Base-by-base conservation (phyloP, 2,888 invertebrate genomes). In the Limulus polyphemus region DNA sequence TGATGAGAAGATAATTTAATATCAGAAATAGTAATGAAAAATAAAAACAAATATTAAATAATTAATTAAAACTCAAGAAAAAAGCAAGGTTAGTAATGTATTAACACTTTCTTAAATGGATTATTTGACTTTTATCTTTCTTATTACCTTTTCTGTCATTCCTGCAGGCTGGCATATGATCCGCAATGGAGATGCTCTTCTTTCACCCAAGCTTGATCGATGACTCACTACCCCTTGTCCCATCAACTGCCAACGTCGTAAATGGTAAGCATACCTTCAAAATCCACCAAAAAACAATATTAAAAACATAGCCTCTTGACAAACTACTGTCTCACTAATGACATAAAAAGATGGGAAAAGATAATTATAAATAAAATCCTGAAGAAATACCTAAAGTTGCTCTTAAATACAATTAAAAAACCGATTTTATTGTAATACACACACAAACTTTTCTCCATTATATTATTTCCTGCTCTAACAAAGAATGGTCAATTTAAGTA, bases 141-240 rank as follows among this genome's bases (percentile, higher is more conserved):
- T 17, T 49, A 12, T 47, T 65, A 76, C 76, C 73, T 92, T 86
- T 67, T 92, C 90, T 0, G 89, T 85, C 51, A 90, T 83, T 16
- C 90, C 91, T 3, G 90, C 92, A 47, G 91, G 91, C 76, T 93
- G 93, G 58, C 93, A 83, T 16, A 88, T 83, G 54, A 94, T 83
- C 51, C 89, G 81, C 65, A 94, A 79, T 4, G 84, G 83, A 56
- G 83, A 81, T 14, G 85, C 84, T 61, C 80, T 78, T 47, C 82
- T 82, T 69, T 81, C 78, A 58, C 81, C 80, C 56, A 81, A 77
- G 69, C 81, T 79, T 9, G 85, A 84, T 70, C 87, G 86, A 73
- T 90, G 88, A 64, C 88, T 86, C 0, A 86, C 86, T 17, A 88
- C 83, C 7, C 87, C 86, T 72, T 83, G 82, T 7, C 87, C 87